These are phyloP conservation scores for Nesogale talazaci DNA, from an alignment of 2,113 vertebrate genomes.

Conservation along the genomic window DNA sequence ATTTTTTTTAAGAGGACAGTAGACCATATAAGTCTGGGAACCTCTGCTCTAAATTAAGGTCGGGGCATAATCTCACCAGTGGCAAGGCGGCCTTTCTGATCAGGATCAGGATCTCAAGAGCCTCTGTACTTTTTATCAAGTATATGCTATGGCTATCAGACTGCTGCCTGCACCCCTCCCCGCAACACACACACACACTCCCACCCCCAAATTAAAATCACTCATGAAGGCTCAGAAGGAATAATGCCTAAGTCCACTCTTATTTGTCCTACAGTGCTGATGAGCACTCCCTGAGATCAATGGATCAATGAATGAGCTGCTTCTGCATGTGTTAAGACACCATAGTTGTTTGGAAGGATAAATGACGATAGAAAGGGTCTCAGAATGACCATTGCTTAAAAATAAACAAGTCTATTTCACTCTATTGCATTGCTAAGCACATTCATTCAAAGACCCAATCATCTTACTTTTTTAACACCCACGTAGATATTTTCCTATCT, in stretches of 20 bases:
- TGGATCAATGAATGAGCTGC: background rate
- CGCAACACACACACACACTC: background rate
- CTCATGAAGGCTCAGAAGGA: background rate
- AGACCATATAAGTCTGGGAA: no score
- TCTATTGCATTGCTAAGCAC: no score
- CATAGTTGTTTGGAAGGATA: background rate
- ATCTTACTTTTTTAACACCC: no score
- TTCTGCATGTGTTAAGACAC: background rate
- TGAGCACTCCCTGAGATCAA: background rate
- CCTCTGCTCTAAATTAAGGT: conserved; percentile 1
- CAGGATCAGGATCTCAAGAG: background rate
- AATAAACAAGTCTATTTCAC: background rate
- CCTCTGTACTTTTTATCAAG: accelerated
- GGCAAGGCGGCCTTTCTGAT: background rate
- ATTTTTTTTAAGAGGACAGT: no score
- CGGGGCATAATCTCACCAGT: background rate
- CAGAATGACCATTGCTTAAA: background rate
- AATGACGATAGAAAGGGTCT: background rate
- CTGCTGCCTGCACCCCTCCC: background rate
- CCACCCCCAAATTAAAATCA: no score
- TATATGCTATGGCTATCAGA: background rate
- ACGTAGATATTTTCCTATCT: no score
- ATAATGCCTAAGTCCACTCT: background rate
- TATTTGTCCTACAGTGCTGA: background rate
- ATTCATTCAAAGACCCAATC: no score